These are phyloP conservation scores for Noctua janthina DNA, from an alignment of 2,888 invertebrate species.

Conservation along the genomic window DNA sequence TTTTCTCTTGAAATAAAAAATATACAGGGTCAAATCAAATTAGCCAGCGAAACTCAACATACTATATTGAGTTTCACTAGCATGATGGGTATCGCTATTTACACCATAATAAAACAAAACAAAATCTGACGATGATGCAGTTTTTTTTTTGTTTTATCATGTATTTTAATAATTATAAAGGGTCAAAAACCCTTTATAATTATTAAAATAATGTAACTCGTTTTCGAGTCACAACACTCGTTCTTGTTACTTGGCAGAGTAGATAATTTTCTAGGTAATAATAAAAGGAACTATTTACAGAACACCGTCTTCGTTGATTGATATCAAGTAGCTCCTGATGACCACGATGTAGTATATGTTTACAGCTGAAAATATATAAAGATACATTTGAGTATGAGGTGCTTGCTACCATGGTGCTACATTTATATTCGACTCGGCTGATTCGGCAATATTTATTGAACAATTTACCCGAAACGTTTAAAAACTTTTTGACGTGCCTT, in stretches of 20 bases:
- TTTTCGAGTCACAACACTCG: slow-evolving; percentile 5
- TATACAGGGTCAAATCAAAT: not conserved
- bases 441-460: not conserved
- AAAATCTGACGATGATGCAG: not conserved
- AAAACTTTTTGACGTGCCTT: no score
- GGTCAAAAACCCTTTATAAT: not conserved
- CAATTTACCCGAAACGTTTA: not conserved
- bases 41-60: not conserved
- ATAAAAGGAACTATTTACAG: slow-evolving; percentile 74
- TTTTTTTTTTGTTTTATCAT: not conserved
- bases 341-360: slow-evolving; percentile 87
- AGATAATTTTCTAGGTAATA: not conserved
- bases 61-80: not conserved
- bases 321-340: slow-evolving; percentile 86
- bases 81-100: not conserved
- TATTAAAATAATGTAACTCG: not conserved
- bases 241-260: not conserved
- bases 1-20: not conserved
- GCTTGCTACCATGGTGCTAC: not conserved
- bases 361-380: slow-evolving; percentile 78
- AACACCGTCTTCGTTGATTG: slow-evolving; percentile 86
- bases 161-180: not conserved
- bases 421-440: no score
- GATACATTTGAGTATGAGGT: not conserved
- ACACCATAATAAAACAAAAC: not conserved